Conservation (phyloP, 2,888 invertebrate species). For the Dilophus febrilis region DNA sequence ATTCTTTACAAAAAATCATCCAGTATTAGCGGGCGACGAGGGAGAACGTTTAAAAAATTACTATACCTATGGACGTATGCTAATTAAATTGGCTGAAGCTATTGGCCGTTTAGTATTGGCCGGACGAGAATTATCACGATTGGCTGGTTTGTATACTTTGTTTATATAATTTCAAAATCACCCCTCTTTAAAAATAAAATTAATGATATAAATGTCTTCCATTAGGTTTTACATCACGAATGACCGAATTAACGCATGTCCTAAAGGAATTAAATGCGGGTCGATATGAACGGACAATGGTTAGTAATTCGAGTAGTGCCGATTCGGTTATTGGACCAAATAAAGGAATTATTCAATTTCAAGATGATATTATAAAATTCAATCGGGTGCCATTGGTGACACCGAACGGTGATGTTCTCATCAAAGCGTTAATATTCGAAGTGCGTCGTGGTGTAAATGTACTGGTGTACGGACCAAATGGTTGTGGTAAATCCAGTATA, state of each 20-base stretch:
- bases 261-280: constrained; percentile 68
- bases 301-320: constrained; percentile 25
- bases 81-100: constrained; percentile 83
- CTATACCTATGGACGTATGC: constrained; percentile 79
- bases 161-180: constrained; percentile 2
- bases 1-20: constrained; percentile 65
- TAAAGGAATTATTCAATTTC: constrained; percentile 60
- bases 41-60: constrained; percentile 75
- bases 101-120: constrained; percentile 90
- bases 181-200: background rate
- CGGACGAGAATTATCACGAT: constrained; percentile 81
- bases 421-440: constrained; percentile 64
- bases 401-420: constrained; percentile 79
- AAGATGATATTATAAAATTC: constrained; percentile 81
- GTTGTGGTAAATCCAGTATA: constrained; percentile 93
- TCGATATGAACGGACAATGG: constrained; percentile 44
- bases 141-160: constrained; percentile 47
- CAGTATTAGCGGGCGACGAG: constrained; percentile 47
- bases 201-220: constrained; percentile 2
- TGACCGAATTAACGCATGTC: constrained; percentile 75
- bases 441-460: constrained; percentile 92
- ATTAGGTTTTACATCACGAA: constrained; percentile 63
- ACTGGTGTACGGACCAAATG: constrained; percentile 95
- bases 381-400: constrained; percentile 89
- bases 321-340: constrained; percentile 41